These are phyloP conservation scores for Podotricha telesiphe DNA, from an alignment of 2,888 invertebrate species.

Conservation along the genomic window DNA sequence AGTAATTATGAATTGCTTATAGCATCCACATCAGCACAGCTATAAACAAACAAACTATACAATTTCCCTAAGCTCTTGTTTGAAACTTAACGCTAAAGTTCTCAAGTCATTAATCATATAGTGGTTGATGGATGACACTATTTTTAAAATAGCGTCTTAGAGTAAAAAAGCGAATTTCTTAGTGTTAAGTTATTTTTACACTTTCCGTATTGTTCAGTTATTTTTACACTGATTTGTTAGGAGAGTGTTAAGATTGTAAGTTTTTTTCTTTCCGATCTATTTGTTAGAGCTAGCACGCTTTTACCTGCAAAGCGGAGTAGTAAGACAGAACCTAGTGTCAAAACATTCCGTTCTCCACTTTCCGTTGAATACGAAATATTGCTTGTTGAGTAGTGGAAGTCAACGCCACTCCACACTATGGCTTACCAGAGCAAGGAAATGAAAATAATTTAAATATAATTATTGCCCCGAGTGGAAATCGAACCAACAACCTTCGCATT, in stretches of 20 bases:
- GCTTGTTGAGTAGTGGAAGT: no score
- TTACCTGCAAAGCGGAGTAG: no score
- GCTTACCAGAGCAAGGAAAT: no score
- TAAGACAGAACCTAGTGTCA: no score
- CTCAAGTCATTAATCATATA: constrained; percentile 16
- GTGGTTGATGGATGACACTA: constrained; percentile 21
- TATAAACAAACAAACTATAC: constrained; percentile 16
- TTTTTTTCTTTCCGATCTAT: no score
- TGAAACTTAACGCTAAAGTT: constrained; percentile 21
- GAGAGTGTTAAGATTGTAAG: background rate
- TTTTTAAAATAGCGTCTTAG: constrained; percentile 14
- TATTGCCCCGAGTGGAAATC: no score
- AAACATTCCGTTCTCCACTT: no score
- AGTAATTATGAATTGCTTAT: constrained; percentile 10
- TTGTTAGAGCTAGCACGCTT: no score
- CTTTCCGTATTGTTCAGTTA: background rate
- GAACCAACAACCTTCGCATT: no score
- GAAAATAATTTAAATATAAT: no score
- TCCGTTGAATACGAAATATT: no score
- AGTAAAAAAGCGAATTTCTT: constrained; percentile 1
- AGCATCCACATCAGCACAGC: background rate
- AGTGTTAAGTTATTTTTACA: background rate
- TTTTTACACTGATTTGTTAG: background rate
- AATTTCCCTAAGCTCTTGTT: constrained; percentile 8
- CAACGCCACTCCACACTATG: no score